A percentile compares a stretch with the other conserved stretches of the same genome.
Conservation (phyloP, 2,888 invertebrate genomes). For the Aradus depressus region DNA sequence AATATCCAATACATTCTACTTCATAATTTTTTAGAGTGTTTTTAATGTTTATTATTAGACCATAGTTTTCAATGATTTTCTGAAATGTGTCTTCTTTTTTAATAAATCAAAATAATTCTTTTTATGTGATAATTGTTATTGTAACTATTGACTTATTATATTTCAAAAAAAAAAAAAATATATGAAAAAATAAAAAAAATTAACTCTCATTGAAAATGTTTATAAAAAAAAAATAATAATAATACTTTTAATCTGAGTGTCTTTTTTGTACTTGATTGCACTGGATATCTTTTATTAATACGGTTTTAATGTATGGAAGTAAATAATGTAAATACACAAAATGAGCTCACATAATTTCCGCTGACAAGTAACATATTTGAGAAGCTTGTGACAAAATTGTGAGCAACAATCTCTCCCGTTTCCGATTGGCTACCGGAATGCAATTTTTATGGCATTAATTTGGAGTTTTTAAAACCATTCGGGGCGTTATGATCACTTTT, state of each 20-base stretch:
- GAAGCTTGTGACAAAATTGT: too few species aligned
- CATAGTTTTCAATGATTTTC: slow-evolving; percentile 2
- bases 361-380: too few species aligned
- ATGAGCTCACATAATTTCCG: too few species aligned
- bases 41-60: slow-evolving; percentile 13
- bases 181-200: slow-evolving; percentile 5
- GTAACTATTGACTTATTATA: not conserved
- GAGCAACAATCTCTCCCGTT: too few species aligned
- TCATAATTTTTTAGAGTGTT: slow-evolving; percentile 14
- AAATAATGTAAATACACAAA: slow-evolving; percentile 15
- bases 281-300: not conserved
- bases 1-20: slow-evolving; percentile 12
- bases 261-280: slow-evolving; percentile 16
- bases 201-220: slow-evolving; percentile 2
- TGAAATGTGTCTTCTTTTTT: slow-evolving; percentile 11
- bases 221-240: slow-evolving; percentile 8
- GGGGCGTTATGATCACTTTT: not conserved
- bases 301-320: slow-evolving; percentile 6
- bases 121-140: slow-evolving; percentile 17
- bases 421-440: too few species aligned
- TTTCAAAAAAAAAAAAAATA: slow-evolving; percentile 7
- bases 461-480: not conserved
- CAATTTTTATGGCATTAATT: slow-evolving; percentile 1
- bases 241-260: slow-evolving; percentile 16
- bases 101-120: slow-evolving; percentile 7